A percentile compares a stretch with the other conserved stretches of the same genome.
Conservation (phyloP, 2,888 invertebrate genomes). For the Polydrusus cervinus region DNA sequence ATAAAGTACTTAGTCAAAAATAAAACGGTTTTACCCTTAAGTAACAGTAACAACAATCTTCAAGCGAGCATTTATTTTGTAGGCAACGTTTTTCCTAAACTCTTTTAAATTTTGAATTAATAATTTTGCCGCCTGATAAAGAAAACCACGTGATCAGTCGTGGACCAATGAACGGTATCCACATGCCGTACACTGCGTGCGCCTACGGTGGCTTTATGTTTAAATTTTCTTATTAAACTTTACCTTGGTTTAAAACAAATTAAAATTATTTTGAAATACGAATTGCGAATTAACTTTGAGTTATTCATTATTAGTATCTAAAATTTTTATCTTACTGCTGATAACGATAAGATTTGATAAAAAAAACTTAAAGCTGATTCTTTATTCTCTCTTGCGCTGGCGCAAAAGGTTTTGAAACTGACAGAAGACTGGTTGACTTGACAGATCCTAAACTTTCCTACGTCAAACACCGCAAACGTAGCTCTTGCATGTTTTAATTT, state of each 20-base stretch:
- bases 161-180: slow-evolving; percentile 72
- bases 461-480: slow-evolving; percentile 51
- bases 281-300: neutral
- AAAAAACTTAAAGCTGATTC: neutral
- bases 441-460: slow-evolving; percentile 39
- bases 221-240: neutral
- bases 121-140: slow-evolving; percentile 35
- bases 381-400: slow-evolving; percentile 6
- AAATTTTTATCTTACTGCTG: slow-evolving; percentile 6
- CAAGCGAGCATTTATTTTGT: slow-evolving; percentile 59
- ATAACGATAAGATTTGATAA: slow-evolving; percentile 5
- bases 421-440: slow-evolving; percentile 16
- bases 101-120: slow-evolving; percentile 55
- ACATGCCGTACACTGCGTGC: slow-evolving; percentile 68
- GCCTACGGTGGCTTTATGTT: slow-evolving; percentile 48
- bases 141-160: slow-evolving; percentile 54
- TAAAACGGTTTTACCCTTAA: slow-evolving; percentile 60
- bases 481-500: slow-evolving; percentile 36
- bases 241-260: slow-evolving; percentile 2
- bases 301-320: neutral
- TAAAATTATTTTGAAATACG: neutral
- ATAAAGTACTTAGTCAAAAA: slow-evolving; percentile 62
- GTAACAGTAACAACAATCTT: neutral
- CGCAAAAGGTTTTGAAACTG: slow-evolving; percentile 27
- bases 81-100: neutral